Evolutionary conservation across 2,113 vertebrate genomes (phyloP).

Genomic region (Ciconia maguari): DNA sequence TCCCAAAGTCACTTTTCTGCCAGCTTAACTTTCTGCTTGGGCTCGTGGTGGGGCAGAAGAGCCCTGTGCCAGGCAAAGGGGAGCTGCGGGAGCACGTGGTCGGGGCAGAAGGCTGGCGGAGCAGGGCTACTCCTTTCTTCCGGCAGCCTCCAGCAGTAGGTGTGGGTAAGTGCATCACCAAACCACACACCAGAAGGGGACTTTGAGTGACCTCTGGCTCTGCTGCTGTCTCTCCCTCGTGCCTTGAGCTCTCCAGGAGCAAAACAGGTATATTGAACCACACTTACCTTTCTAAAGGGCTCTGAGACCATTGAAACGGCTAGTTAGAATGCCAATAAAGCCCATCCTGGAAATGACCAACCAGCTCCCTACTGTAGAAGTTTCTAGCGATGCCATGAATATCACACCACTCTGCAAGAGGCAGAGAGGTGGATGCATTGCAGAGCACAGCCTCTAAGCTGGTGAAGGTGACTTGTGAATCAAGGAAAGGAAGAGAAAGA

Average conservation of each 20-base stretch:
- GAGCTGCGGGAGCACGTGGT: fast-evolving
- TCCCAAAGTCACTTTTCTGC: neutral
- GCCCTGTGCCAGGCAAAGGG: fast-evolving
- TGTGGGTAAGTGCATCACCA: neutral
- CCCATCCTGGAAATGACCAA: neutral
- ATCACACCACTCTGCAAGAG: neutral
- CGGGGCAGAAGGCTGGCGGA: neutral
- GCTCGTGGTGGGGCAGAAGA: neutral
- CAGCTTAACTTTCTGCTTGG: neutral
- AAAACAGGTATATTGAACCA: neutral
- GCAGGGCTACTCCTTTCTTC: neutral
- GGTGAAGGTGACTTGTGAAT: neutral
- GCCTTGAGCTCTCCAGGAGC: neutral
- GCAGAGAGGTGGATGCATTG: neutral
- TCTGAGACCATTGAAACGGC: neutral
- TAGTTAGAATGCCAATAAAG: neutral
- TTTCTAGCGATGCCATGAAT: neutral
- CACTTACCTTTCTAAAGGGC: neutral
- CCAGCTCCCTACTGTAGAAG: neutral
- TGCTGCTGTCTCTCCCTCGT: neutral
- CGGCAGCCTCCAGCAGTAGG: neutral
- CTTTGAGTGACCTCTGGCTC: neutral
- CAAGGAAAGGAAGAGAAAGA: neutral
- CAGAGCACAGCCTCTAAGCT: neutral
- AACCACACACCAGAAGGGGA: neutral